Conservation (phyloP, 2,113 vertebrate genomes). For the Rhynchomys soricoides region DNA sequence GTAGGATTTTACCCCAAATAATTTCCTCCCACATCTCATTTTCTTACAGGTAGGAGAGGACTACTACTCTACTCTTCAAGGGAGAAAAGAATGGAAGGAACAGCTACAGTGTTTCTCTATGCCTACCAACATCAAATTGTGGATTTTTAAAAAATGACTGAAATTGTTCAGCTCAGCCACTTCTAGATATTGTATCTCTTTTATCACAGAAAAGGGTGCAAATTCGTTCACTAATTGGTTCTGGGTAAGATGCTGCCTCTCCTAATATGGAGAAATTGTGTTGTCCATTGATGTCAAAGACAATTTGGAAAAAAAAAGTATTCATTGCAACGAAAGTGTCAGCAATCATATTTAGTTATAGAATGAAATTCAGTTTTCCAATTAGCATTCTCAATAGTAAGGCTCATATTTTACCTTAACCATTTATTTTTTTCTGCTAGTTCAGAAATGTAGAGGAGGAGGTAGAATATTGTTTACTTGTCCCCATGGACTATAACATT, state of each 20-base stretch:
- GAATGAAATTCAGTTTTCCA: slow-evolving; percentile 46
- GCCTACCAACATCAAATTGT: not conserved
- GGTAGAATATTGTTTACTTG: slow-evolving; percentile 27
- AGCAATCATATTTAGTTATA: slow-evolving; percentile 45
- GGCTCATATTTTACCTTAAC: slow-evolving; percentile 42
- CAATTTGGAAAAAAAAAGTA: not conserved
- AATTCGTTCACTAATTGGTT: not conserved
- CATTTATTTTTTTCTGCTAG: slow-evolving; percentile 7
- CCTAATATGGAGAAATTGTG: not conserved
- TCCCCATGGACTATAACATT: not conserved
- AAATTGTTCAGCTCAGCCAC: not conserved
- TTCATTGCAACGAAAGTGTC: not conserved
- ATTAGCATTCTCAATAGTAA: slow-evolving; percentile 48
- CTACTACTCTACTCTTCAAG: slow-evolving; percentile 9
- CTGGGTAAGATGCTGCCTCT: not conserved
- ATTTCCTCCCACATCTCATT: not conserved
- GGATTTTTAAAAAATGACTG: slow-evolving; percentile 39
- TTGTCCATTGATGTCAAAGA: slow-evolving; percentile 2
- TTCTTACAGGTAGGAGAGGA: slow-evolving; percentile 8
- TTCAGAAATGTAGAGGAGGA: slow-evolving; percentile 15
- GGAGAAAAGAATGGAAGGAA: slow-evolving; percentile 26
- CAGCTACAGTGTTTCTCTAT: not conserved
- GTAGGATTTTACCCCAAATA: not conserved
- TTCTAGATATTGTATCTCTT: slow-evolving; percentile 30
- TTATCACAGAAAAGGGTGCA: not conserved